phyloP scores from a whole-genome alignment of 2,113 vertebrate genomes.

The Pimephales promelas region DNA sequence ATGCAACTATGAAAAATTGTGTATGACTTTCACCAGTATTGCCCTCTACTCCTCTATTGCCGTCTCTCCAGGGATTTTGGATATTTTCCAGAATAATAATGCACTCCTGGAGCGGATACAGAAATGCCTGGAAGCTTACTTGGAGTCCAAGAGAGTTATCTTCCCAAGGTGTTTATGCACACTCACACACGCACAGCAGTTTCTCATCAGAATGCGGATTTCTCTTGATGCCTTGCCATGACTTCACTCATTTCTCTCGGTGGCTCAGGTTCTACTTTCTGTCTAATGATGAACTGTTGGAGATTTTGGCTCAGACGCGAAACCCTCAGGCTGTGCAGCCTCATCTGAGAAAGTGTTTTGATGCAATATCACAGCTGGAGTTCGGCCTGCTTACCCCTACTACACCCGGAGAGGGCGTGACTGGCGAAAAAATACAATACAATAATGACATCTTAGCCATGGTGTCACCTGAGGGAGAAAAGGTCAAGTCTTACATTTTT shows the following conservation, averaged over 20 bases:
- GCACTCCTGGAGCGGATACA: conserved; percentile 84
- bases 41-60: conserved; percentile 29
- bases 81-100: conserved; percentile 84
- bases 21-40: not conserved
- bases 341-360: conserved; percentile 86
- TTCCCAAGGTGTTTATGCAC: conserved; percentile 79
- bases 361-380: conserved; percentile 79
- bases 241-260: not conserved
- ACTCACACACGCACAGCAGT: not conserved
- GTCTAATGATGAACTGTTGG: conserved; percentile 85
- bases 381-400: conserved; percentile 72
- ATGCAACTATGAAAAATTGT: not conserved
- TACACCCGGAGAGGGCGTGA: conserved; percentile 61
- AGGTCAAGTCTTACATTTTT: conserved; percentile 63
- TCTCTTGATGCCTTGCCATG: not conserved
- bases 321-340: conserved; percentile 87
- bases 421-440: conserved; percentile 70
- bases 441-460: conserved; percentile 84
- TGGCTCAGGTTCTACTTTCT: conserved; percentile 85
- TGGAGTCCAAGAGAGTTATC: conserved; percentile 85
- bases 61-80: conserved; percentile 76
- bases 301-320: conserved; percentile 85
- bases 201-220: not conserved
- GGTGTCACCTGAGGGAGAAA: conserved; percentile 84
- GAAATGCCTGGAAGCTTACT: conserved; percentile 85